phyloP scores from a whole-genome alignment of 1,140 invertebrate genomes.

The Lethrus apterus region DNA sequence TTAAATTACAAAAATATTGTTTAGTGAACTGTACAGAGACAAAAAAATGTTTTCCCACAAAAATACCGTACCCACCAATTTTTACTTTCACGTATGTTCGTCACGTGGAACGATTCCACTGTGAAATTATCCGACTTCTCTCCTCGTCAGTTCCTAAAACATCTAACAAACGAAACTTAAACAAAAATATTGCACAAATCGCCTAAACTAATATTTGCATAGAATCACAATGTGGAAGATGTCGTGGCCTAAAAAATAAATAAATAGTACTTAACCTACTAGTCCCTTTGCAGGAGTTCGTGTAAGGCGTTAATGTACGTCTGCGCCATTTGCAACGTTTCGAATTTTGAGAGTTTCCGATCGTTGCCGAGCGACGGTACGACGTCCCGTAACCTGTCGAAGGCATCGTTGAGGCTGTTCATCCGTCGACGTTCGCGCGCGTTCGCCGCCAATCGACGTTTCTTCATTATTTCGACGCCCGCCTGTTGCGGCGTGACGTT shows the following conservation, averaged over 20 bases:
- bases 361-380: slow-evolving; percentile 67
- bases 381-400: slow-evolving; percentile 65
- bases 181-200: too few relatives aligned
- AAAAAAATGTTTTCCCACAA: too few relatives aligned
- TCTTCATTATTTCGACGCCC: slow-evolving; percentile 45
- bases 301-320: slow-evolving; percentile 66
- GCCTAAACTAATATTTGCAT: too few relatives aligned
- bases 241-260: background rate
- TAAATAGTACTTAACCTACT: background rate
- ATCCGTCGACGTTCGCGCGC: slow-evolving; percentile 65
- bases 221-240: too few relatives aligned
- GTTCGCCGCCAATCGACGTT: slow-evolving; percentile 62
- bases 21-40: too few relatives aligned
- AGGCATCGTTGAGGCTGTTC: slow-evolving; percentile 71
- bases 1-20: too few relatives aligned
- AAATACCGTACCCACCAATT: too few relatives aligned
- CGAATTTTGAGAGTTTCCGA: slow-evolving; percentile 71
- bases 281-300: slow-evolving; percentile 46
- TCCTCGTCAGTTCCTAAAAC: too few relatives aligned
- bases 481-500: slow-evolving; percentile 2
- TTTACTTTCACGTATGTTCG: too few relatives aligned
- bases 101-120: too few relatives aligned
- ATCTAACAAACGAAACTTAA: too few relatives aligned
- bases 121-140: too few relatives aligned
- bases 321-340: slow-evolving; percentile 77